phyloP scores from a whole-genome alignment of 2,888 invertebrate species.

The Girardia tigrina region DNA sequence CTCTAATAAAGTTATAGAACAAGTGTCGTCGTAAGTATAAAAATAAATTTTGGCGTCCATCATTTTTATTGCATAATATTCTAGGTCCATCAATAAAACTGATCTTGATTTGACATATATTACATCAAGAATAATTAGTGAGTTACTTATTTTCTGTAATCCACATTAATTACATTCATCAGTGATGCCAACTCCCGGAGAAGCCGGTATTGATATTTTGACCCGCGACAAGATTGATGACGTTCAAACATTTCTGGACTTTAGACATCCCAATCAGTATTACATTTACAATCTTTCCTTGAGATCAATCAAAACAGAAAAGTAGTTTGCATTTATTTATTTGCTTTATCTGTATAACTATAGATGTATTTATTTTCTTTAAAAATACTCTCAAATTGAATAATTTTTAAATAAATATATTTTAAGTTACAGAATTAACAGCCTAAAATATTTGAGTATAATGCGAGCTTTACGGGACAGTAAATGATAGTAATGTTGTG shows the following conservation, averaged over 20 bases:
- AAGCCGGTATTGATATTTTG: conserved; percentile 74
- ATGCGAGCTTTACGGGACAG: too few species aligned
- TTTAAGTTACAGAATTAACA: too few species aligned
- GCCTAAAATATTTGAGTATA: too few species aligned
- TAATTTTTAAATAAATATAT: too few species aligned
- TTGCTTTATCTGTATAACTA: too few species aligned
- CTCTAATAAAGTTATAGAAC: conserved; percentile 86
- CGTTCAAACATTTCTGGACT: conserved; percentile 64
- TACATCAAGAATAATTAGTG: conserved; percentile 66
- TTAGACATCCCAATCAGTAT: conserved; percentile 60
- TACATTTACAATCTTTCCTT: conserved; percentile 71
- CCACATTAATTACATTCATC: conserved; percentile 28
- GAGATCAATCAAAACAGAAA: conserved; percentile 52
- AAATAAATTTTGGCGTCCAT: not conserved
- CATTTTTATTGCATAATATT: conserved; percentile 19
- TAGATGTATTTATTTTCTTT: too few species aligned
- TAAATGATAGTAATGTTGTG: too few species aligned
- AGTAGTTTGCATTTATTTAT: too few species aligned
- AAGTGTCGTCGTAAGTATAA: conserved; percentile 54
- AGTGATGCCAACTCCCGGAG: conserved; percentile 86
- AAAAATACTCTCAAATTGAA: too few species aligned
- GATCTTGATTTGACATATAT: conserved; percentile 82
- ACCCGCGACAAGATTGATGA: conserved; percentile 84
- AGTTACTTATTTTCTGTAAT: conserved; percentile 27
- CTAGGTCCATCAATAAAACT: conserved; percentile 46